Evolutionary conservation across 2,113 vertebrate species (phyloP), one percentile per base, ranked within the genome.

Genomic region (Rattus norvegicus): DNA sequence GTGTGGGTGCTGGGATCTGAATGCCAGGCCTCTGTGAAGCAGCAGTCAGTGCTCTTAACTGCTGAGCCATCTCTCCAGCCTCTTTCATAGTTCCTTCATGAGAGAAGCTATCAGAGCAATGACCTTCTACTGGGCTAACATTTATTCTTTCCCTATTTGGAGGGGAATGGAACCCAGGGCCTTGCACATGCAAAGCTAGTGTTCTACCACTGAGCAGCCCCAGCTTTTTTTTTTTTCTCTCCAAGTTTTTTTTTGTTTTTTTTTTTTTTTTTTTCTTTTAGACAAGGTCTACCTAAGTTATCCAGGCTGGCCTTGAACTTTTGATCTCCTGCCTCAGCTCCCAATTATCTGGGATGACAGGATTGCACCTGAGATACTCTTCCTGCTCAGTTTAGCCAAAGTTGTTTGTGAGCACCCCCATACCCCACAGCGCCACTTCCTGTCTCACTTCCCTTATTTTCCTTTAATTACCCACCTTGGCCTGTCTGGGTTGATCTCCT

Each of bases 31-130:
- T 86, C 39, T 86, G 61, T 47, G 43, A 67, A 86, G 26, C 83
- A 49, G 39, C 63, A 85, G 83, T 17, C 47, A 85, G 39, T 11
- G 9, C 61, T 85, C 43, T 49, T 67, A 67, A 69, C 43, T 67
- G 39, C 30, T 33, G 84, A 86, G 63, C 63, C 43, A 3, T 86
- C 10, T 67, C 56, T 65, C 61, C 14, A 33, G 83, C 61, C 39
- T 47, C 59, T 47, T 26, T 70, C 69, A 76, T 39, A 88, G 88
- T 93, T 96, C 69, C 79, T 95, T 96, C 79, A 47, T 67, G 65
- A 90, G 67, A 93, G 13, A 63, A 30, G 59, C 81, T 30, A 26
- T 95, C 67, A 87, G 70, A 93, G 94, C 36, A 83, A 89, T 93
- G 56, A 94, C 36, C 77, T 73, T 95, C 20, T 47, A 26, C 80